These are phyloP conservation scores for Dasypus novemcinctus DNA, from an alignment of 2,113 vertebrate genomes.

Conservation along the genomic window DNA sequence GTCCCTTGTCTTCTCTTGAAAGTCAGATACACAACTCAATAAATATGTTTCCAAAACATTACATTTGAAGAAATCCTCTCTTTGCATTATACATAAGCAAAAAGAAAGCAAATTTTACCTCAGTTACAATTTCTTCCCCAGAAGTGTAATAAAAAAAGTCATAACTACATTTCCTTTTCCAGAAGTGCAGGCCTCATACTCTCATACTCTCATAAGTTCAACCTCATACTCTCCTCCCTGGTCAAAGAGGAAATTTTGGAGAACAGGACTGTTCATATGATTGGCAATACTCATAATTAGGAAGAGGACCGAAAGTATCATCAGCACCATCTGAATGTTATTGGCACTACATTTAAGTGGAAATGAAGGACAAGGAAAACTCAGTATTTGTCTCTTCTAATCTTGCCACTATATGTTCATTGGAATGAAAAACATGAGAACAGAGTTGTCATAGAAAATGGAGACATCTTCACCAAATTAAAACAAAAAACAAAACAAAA, in stretches of 20 bases:
- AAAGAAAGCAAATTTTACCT: background rate
- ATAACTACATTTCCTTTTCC: background rate
- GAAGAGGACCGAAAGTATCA: background rate
- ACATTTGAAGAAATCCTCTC: background rate
- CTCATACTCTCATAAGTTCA: too few relatives aligned
- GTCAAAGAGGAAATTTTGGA: background rate
- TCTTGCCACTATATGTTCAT: background rate
- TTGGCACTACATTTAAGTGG: background rate
- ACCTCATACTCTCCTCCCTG: background rate
- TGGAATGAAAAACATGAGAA: background rate
- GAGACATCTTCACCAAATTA: background rate
- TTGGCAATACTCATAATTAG: background rate
- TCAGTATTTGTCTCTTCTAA: background rate
- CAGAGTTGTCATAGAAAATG: background rate
- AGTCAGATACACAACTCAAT: background rate
- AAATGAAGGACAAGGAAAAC: background rate
- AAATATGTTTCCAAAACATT: background rate
- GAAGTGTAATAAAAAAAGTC: background rate
- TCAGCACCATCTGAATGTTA: background rate
- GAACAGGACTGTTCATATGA: background rate
- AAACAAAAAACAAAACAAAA: background rate
- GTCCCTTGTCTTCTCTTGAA: background rate
- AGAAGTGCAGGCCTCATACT: background rate
- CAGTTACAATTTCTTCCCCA: background rate
- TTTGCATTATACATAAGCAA: background rate